Base-by-base conservation (phyloP, 2,113 vertebrate species). In the Larimichthys crocea region DNA sequence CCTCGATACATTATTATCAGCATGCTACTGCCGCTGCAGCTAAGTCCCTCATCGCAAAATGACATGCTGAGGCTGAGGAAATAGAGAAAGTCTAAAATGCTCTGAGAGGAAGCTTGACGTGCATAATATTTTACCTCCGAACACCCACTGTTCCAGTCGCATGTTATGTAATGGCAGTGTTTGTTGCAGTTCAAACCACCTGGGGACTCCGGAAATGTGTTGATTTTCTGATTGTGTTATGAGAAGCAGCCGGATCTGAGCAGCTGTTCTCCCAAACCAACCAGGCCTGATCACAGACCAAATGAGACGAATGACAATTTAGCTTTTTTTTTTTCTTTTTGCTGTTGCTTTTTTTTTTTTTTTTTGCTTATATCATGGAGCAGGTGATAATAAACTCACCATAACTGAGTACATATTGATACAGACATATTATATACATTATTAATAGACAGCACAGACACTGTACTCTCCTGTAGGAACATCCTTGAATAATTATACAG, bases 191-290 rank as follows among this genome's bases (percentile, higher is more conserved):
- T 87, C 77, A 81, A 53, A 69, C 52, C 63, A 78, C 77, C 61
- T 48, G 80, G 66, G 61, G 76, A 76, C 49, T 61, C 55, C 1
- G 24, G 49, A 59, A 66, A 82, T 79, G 60, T 67, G 59, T 80
- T 76, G 80, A 79, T 76, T 86, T 71, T 79, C 66, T 86, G 61
- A 79, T 80, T 86, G 72, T 42, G 5, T 68, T 63, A 31, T 0
- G 48, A 31, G 61, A 67, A 76, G 55, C 67, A 76, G 76, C 24
- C 6, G 17, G 67, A 77, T 80, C 55, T 60, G 57, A 80, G 81
- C 61, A 80, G 50, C 76, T 80, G 56, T 64, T 76, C 52, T 80
- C 12, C 26, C 49, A 80, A 74, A 74, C 56, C 71, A 53, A 68
- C 26, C 40, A 61, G 40, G 50, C 62, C 42, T 66, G 29, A 64